Base-by-base conservation (phyloP, 2,888 invertebrate species). In the Leptinotarsa tumamoca region DNA sequence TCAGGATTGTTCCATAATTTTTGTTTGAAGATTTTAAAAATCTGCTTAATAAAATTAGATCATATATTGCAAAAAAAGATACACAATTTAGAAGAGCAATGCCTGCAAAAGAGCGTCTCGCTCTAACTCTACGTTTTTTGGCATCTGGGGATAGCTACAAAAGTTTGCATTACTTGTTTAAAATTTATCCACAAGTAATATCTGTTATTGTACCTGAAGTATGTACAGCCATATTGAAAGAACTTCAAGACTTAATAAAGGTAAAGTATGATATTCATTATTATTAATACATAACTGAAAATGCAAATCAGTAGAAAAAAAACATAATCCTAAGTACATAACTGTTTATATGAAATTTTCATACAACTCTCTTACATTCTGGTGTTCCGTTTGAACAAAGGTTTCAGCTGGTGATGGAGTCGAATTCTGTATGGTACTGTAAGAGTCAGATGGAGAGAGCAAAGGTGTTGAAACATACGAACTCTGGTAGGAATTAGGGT, bases 181-280 rank as follows among this genome's bases (percentile, higher is more conserved):
- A 67, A 43, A 67, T 67, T 67, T 33, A n/a, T 67, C 67, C 67
- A 67, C 49, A 67, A 67, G 27, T 67, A 13, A 67, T 67, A 52
- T 52, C n/a, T 14, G 52, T 52, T 52, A 52, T 17, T 52, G 52
- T 52, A 52, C 17, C 52, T 52, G 52, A 13, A 52, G 17, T 52
- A 52, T 52, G 52, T 52, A 52, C 52, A 52, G 52, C 52, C 52
- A 14, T 52, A 52, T 52, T 14, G 17, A 52, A n/a, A 52, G 17
- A 52, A 52, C 52, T 52, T 52, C 52, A 52, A 33, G 33, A 33
- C 33, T 33, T n/a, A 17, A 52, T 52, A 52, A 52, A 52, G 52
- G 52, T 52, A 4, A 52, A 52, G 52, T 52, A 52, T 52, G 17
- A 52, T 52, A 52, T 10, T 52, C 17, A 52, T 10, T 52, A n/a